These are phyloP conservation scores for human DNA, from an alignment of 2,113 vertebrate genomes.

Conservation along the genomic window DNA sequence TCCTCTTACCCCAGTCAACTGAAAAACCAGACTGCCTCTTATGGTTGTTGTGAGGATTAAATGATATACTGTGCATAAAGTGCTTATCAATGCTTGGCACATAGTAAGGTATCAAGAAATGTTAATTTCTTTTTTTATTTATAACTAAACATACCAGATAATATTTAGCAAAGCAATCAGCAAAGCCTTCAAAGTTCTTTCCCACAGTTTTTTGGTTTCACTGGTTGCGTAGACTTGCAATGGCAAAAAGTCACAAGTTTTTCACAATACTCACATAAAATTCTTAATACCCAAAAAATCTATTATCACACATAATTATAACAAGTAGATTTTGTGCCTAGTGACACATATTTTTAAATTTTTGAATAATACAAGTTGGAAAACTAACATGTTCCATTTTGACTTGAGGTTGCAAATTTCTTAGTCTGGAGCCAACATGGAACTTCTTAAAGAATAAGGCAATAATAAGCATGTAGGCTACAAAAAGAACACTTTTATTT, in stretches of 20 bases:
- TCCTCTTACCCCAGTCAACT: neutral
- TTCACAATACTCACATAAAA: conserved; percentile 48
- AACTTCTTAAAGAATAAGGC: conserved; percentile 25
- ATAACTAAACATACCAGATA: neutral
- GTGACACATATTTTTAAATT: conserved; percentile 33
- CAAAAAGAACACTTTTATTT: conserved; percentile 45
- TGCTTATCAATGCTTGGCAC: neutral
- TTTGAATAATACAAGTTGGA: conserved; percentile 5
- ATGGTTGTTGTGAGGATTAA: neutral
- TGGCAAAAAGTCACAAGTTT: conserved; percentile 11
- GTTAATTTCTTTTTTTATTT: neutral
- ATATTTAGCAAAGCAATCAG: neutral
- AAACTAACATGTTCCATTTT: conserved; percentile 49
- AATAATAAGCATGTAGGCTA: neutral
- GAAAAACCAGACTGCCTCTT: neutral
- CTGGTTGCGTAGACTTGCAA: neutral
- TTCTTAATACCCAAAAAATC: conserved; percentile 25
- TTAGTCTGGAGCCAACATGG: neutral
- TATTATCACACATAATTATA: conserved; percentile 44
- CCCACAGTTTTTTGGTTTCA: conserved; percentile 3
- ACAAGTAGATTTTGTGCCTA: conserved; percentile 20
- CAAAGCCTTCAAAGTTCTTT: neutral
- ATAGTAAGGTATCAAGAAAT: neutral
- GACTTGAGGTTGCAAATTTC: conserved; percentile 29
- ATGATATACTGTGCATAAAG: neutral